Evolutionary conservation across 2,797 vertebrate species (phyloP), one percentile per base, ranked within the genome.

Genomic region (Karalla daura): DNA sequence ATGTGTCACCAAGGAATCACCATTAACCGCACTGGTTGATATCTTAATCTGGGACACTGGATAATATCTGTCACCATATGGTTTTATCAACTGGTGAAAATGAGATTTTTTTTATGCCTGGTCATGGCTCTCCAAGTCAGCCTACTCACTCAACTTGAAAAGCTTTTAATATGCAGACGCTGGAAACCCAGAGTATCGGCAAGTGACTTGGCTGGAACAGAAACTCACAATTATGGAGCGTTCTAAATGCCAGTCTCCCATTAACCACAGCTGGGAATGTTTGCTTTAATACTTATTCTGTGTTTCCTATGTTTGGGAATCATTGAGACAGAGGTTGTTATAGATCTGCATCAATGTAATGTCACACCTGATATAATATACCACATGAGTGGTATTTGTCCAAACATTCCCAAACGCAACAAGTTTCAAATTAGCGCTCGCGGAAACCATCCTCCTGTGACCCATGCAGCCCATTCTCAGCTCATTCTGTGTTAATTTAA

Each of bases 1-100:
- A 73, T 55, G 78, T 75, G 81, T 84, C 76, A 63, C 55, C 45
- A 55, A 63, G 63, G 35, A 50, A 70, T 64, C 21, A 35, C 63
- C 70, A 63, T 77, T 43, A 70, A 28, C 15, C 12, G 1, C 35
- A 62, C 33, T 14, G 43, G 30, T 45, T 56, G 18, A 78, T 53
- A 43, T 70, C 74, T 80, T 37, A 55, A 72, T 81, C 24, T 49
- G 24, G 13, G 45, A 53, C 37, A n/a, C 32, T 63, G 37, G 30
- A 32, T 46, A 12, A 37, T 14, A 17, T n/a, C 7, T 43, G 18
- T 3, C 23, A 37, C 15, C 36, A 0, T 28, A 18, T 5, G 2
- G 21, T 54, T 73, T 52, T 18, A 44, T 63, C 41, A 45, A 44
- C 20, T 13, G 23, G 5, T n/a, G 12, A 23, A 15, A 49, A n/a